Percentiles rank a stretch among this genome's conserved stretches.
Conservation (phyloP, 2,888 invertebrate species). For the Noctua pronuba region DNA sequence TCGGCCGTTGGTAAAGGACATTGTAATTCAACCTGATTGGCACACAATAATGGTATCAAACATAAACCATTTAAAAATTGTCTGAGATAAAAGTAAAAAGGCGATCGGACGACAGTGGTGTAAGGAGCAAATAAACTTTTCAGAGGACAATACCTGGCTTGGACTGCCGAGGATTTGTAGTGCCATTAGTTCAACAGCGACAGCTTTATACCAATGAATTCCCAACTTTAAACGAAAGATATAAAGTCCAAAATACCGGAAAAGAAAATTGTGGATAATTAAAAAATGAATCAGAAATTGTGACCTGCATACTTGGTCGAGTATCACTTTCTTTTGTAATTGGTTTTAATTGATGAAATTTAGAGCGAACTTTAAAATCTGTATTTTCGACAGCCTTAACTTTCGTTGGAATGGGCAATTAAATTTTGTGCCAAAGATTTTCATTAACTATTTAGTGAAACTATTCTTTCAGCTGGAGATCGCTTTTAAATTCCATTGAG, state of each 20-base stretch:
- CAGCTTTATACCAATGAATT: conserved; percentile 58
- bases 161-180: conserved; percentile 87
- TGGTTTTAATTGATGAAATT: conserved; percentile 73
- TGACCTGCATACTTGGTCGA: conserved; percentile 77
- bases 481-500: conserved; percentile 37
- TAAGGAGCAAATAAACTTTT: conserved; percentile 86
- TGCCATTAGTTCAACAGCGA: conserved; percentile 85
- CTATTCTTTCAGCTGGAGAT: conserved; percentile 17
- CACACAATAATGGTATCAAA: conserved; percentile 91
- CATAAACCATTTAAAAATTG: conserved; percentile 90
- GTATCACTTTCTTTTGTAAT: conserved; percentile 78
- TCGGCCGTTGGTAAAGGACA: conserved; percentile 88
- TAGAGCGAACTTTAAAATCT: conserved; percentile 48
- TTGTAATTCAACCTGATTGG: conserved; percentile 90
- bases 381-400: conserved; percentile 21
- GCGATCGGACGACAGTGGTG: conserved; percentile 82
- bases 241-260: conserved; percentile 55
- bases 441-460: conserved; percentile 26
- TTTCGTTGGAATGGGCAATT: conserved; percentile 27
- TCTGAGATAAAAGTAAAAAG: conserved; percentile 88
- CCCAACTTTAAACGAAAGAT: conserved; percentile 56
- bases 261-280: conserved; percentile 71
- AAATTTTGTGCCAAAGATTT: conserved; percentile 35
- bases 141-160: conserved; percentile 86
- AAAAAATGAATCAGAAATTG: conserved; percentile 79